Evolutionary conservation across 2,113 vertebrate genomes (phyloP).

Genomic region (Eidolon helvum): DNA sequence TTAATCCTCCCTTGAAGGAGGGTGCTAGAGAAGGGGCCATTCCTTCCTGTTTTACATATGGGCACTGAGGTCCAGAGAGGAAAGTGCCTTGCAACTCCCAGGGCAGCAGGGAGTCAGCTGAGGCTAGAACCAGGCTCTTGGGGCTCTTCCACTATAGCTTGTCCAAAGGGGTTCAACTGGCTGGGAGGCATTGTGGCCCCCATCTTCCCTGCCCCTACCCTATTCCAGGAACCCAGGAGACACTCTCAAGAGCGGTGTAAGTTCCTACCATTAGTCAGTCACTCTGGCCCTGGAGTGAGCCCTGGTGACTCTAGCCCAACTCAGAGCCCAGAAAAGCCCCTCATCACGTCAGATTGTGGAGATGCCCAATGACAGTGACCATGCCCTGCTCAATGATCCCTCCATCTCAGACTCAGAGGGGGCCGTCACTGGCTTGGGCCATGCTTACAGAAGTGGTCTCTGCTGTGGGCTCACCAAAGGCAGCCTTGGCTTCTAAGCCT

Average conservation of each 20-base stretch:
- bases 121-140: not conserved
- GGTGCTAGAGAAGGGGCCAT: not conserved
- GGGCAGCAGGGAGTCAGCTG: not conserved
- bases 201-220: not conserved
- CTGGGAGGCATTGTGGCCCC: not conserved
- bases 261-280: not conserved
- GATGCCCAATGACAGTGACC: not conserved
- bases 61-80: not conserved
- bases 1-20: not conserved
- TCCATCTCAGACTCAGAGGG: not conserved
- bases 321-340: not conserved
- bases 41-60: not conserved
- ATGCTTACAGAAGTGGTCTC: not conserved
- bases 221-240: not conserved
- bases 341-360: not conserved
- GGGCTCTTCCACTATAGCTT: not conserved
- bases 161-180: not conserved
- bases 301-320: not conserved
- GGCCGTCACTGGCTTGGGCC: not conserved
- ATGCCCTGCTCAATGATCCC: not conserved
- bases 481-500: not conserved
- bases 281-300: not conserved
- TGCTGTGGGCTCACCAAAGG: not conserved
- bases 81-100: not conserved
- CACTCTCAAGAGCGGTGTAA: not conserved